Percentiles rank a stretch among this genome's conserved stretches.
Conservation (phyloP, 1,140 invertebrate genomes). For the Eumeta japonica region DNA sequence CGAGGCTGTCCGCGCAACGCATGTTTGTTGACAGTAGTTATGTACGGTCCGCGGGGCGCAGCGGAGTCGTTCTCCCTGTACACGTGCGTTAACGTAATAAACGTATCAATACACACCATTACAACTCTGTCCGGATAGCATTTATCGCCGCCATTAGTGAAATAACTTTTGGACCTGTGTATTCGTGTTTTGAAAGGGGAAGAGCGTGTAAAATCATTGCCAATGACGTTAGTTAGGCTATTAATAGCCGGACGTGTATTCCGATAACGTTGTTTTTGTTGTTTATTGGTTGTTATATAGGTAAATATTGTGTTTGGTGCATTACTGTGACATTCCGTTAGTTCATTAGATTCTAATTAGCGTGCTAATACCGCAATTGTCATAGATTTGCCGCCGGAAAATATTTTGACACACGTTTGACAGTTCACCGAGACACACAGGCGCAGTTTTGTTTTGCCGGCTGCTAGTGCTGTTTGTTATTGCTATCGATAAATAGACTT, state of each 20-base stretch:
- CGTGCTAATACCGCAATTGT: too few species aligned
- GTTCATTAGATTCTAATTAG: slow-evolving; percentile 12
- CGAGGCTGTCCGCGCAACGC: slow-evolving; percentile 22
- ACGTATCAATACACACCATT: slow-evolving; percentile 24
- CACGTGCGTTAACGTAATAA: slow-evolving; percentile 33
- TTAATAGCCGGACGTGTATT: slow-evolving; percentile 40
- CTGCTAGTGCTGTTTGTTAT: slow-evolving; percentile 41
- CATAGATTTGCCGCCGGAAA: slow-evolving; percentile 14
- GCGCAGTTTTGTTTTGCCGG: slow-evolving; percentile 23
- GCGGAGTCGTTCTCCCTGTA: slow-evolving; percentile 36
- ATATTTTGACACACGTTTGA: slow-evolving; percentile 47
- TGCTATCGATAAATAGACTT: slow-evolving; percentile 52
- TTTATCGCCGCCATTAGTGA: slow-evolving; percentile 22
- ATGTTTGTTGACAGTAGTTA: slow-evolving; percentile 54
- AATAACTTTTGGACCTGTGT: slow-evolving; percentile 18
- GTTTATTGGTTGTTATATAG: slow-evolving; percentile 9
- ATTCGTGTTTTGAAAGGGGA: slow-evolving; percentile 19
- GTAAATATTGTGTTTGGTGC: slow-evolving; percentile 20
- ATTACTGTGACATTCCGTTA: slow-evolving; percentile 8
- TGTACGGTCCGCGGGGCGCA: slow-evolving; percentile 31
- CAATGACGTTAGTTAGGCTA: slow-evolving; percentile 41
- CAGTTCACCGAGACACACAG: slow-evolving; percentile 39
- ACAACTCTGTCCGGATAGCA: slow-evolving; percentile 18
- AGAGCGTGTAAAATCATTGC: slow-evolving; percentile 45
- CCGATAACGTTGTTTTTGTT: slow-evolving; percentile 27